These are phyloP conservation scores for Anoura caudifer DNA, from an alignment of 2,113 vertebrate species.

Conservation along the genomic window DNA sequence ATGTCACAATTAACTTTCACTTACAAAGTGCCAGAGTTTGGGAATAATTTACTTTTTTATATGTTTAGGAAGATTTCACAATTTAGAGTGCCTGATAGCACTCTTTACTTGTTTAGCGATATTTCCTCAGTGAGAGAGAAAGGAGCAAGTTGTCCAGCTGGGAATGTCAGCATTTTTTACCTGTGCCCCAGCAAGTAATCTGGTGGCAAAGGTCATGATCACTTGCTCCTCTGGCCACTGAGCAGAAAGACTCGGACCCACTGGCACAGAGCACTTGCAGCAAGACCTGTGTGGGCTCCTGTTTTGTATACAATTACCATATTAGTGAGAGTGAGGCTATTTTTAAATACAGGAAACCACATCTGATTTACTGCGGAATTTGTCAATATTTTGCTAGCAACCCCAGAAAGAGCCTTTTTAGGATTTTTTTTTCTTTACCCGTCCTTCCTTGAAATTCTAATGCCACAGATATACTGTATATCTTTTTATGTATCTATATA, in stretches of 20 bases:
- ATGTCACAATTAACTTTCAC: background rate
- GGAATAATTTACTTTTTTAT: background rate
- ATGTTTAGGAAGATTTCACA: background rate
- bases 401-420: background rate
- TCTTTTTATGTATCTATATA: background rate
- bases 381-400: background rate
- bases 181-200: background rate
- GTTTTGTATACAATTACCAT: background rate
- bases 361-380: background rate
- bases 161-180: background rate
- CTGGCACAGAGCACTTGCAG: background rate
- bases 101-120: background rate
- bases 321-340: background rate
- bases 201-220: background rate
- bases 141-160: background rate
- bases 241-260: background rate
- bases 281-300: background rate
- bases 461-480: background rate
- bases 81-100: background rate
- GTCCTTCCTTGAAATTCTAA: background rate
- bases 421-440: background rate
- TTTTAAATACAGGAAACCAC: conserved; percentile 29
- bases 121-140: background rate
- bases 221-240: background rate
- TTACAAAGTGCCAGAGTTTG: background rate